Base-by-base conservation (phyloP, 2,888 invertebrate genomes). In the Torymus texanus region DNA sequence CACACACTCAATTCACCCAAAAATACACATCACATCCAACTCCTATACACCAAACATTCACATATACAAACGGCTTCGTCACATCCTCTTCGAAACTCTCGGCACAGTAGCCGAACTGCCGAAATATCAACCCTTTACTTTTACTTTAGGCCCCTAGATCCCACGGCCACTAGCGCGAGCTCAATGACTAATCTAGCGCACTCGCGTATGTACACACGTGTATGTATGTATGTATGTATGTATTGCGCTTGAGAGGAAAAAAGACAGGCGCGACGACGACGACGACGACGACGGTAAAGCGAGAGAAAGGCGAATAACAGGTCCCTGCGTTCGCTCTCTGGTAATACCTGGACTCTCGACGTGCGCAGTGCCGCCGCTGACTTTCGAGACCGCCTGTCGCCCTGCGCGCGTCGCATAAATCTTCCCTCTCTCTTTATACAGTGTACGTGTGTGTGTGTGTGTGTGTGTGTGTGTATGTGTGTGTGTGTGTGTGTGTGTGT, bases 341-440 rank as follows among this genome's bases (percentile, higher is more conserved):
- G 41, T 41, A 41, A 18, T 79, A 79, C 79, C 79, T 75, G 75
- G 75, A 79, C 75, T 79, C 75, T 59, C 51, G 21, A 41, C 59
- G n/a, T n/a, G 2, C 21, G 21, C 21, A 21, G 21, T 21, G 21
- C 21, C 21, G 21, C 21, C 2, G 59, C 41, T 41, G 41, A 41
- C 41, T 41, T 41, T 59, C 3, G 77, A 77, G 77, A 77, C 71
- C 71, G 77, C 58, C 51, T 76, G 58, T 65, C 71, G 65, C 77
- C 71, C 71, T 59, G 56, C 18, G 62, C 68, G 41, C 59, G 59
- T 75, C 75, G 55, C 55, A 71, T 73, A 74, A 78, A 78, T 70
- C 74, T 58, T 53, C 53, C 55, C 67, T 67, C 53, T 29, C 63
- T 12, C 51, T 21, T 13, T 56, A 21, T 8, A 8, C n/a, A n/a